Evolutionary conservation across 2,888 invertebrate genomes (phyloP).

Genomic region (Loripinus fragilis): DNA sequence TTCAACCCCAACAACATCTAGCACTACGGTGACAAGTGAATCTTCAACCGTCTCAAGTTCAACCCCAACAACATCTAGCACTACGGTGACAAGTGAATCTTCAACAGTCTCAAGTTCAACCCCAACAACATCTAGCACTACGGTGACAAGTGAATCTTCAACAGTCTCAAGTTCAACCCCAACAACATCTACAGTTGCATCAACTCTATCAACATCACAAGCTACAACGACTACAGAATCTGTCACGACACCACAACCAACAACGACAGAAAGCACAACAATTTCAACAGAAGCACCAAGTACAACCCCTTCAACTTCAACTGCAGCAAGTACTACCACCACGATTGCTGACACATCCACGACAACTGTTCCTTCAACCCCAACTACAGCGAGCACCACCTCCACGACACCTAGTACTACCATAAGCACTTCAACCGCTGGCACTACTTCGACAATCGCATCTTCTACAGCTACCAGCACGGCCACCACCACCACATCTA

Average conservation of each 20-base stretch:
- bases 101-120: not conserved
- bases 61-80: not conserved
- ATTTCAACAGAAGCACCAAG: not conserved
- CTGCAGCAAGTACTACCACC: not conserved
- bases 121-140: not conserved
- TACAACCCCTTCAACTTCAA: not conserved
- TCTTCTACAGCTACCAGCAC: not conserved
- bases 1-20: not conserved
- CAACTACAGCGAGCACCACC: not conserved
- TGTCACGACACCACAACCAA: not conserved
- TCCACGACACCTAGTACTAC: not conserved
- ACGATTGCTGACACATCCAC: not conserved
- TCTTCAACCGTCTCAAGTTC: not conserved
- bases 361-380: not conserved
- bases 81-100: not conserved
- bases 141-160: not conserved
- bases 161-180: not conserved
- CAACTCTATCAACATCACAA: constrained; percentile 1
- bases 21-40: not conserved
- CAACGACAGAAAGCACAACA: not conserved
- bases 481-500: not conserved
- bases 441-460: not conserved
- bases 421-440: not conserved
- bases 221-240: not conserved
- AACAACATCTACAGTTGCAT: not conserved